phyloP scores from a whole-genome alignment of 1,140 invertebrate genomes.

The Aricia agestis region DNA sequence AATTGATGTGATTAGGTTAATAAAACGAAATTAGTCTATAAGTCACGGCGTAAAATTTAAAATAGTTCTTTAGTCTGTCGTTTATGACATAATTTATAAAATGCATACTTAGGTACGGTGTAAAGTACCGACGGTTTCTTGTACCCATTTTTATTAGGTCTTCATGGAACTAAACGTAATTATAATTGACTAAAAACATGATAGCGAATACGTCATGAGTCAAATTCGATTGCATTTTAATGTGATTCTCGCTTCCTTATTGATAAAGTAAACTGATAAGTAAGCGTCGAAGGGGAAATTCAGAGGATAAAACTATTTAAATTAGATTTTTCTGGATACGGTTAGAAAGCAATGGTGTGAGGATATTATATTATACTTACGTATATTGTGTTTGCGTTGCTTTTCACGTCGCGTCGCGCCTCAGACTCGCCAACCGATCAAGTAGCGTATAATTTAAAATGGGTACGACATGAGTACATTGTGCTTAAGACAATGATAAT shows the following conservation, averaged over 20 bases:
- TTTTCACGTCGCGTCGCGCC: slow-evolving; percentile 26
- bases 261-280: slow-evolving; percentile 47
- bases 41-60: slow-evolving; percentile 69
- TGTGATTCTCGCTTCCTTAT: slow-evolving; percentile 48
- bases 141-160: slow-evolving; percentile 66
- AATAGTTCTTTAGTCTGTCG: slow-evolving; percentile 68
- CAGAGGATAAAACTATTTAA: slow-evolving; percentile 38
- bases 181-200: slow-evolving; percentile 28
- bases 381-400: slow-evolving; percentile 23
- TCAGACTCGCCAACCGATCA: slow-evolving; percentile 40
- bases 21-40: slow-evolving; percentile 61
- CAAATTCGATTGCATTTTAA: slow-evolving; percentile 25
- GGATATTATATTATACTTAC: slow-evolving; percentile 17
- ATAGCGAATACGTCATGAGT: slow-evolving; percentile 29
- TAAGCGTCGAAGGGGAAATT: slow-evolving; percentile 38
- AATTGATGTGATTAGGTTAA: slow-evolving; percentile 73
- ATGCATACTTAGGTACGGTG: slow-evolving; percentile 57
- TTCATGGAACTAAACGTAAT: slow-evolving; percentile 46
- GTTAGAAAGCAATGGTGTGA: slow-evolving; percentile 33
- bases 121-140: slow-evolving; percentile 64
- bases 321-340: slow-evolving; percentile 52
- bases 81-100: slow-evolving; percentile 69
- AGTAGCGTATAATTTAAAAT: slow-evolving; percentile 55
- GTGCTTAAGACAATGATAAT: slow-evolving; percentile 40
- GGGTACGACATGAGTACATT: slow-evolving; percentile 52